Evolutionary conservation across 2,113 vertebrate genomes (phyloP), one percentile per base, ranked within the genome.

Genomic region (Mastomys coucha): DNA sequence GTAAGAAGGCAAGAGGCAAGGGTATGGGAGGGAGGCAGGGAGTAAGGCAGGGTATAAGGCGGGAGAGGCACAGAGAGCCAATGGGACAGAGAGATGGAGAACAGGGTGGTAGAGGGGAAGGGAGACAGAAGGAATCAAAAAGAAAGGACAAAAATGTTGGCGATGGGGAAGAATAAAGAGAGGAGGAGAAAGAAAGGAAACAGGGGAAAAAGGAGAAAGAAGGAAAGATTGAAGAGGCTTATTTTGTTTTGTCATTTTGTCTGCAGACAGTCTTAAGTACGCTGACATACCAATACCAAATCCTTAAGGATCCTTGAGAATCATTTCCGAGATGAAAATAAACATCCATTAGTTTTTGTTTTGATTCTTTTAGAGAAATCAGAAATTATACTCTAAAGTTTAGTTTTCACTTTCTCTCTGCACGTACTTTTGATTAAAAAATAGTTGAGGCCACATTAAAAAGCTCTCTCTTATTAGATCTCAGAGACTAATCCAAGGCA

Each of bases 291-390:
- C 76, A 65, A 69, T 75, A 20, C 69, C 42, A 28, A 82, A 95
- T 88, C 45, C 65, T 94, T 91, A 77, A 92, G 13, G 60, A 51
- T 82, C 3, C 12, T 88, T 92, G 33, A 95, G 39, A 49, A 51
- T 89, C n/a, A 73, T 91, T 87, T 92, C 82, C 89, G 28, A 8
- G 51, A 88, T 91, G 45, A 95, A 96, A 92, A 88, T 94, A 56
- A 91, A 72, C 86, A 89, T 7, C 1, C 16, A 78, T 3, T 81
- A 26, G 17, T 10, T 11, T 80, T 39, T 86, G 11, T 19, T 51
- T 14, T 77, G 9, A 77, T 16, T 89, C 53, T 51, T 73, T 86
- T 84, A 63, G 42, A 91, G 28, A 93, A 92, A 63, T 77, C 49
- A 22, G 7, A 69, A 90, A 84, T 16, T 60, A 70, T 78, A 56